A percentile compares a stretch with the other conserved stretches of the same genome.
Evolutionary conservation across 2,888 invertebrate genomes (phyloP).

Genomic region (Morinoia aosen): DNA sequence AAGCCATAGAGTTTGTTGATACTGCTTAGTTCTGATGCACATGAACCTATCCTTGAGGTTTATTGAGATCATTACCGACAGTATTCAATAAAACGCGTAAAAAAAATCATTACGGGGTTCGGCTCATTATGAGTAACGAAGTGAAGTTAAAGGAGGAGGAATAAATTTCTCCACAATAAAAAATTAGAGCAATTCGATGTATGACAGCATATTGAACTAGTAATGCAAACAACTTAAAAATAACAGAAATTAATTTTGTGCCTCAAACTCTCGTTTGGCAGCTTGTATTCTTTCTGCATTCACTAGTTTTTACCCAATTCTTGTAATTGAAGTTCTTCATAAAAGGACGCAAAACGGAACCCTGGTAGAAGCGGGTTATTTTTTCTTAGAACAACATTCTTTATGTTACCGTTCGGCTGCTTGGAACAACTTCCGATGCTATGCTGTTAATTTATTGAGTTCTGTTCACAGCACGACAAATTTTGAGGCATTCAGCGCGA

Average conservation of each 20-base stretch:
- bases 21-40: background rate
- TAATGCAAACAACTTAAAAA: background rate
- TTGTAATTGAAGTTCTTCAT: background rate
- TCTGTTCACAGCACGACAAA: background rate
- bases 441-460: background rate
- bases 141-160: background rate
- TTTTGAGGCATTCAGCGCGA: background rate
- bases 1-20: background rate
- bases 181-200: background rate
- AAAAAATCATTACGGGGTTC: background rate
- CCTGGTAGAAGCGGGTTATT: background rate
- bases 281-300: background rate
- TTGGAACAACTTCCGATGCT: background rate
- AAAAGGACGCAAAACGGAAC: background rate
- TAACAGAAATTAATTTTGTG: background rate
- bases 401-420: background rate
- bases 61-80: too few relatives aligned
- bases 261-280: background rate
- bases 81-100: too few relatives aligned
- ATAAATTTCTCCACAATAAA: too few relatives aligned
- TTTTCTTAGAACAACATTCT: background rate
- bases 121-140: too few relatives aligned
- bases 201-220: background rate
- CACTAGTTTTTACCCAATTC: background rate
- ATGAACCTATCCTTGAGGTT: background rate